These are phyloP conservation scores for Petrocephalus schoutedeni DNA, from an alignment of 2,797 vertebrate species.

Conservation along the genomic window DNA sequence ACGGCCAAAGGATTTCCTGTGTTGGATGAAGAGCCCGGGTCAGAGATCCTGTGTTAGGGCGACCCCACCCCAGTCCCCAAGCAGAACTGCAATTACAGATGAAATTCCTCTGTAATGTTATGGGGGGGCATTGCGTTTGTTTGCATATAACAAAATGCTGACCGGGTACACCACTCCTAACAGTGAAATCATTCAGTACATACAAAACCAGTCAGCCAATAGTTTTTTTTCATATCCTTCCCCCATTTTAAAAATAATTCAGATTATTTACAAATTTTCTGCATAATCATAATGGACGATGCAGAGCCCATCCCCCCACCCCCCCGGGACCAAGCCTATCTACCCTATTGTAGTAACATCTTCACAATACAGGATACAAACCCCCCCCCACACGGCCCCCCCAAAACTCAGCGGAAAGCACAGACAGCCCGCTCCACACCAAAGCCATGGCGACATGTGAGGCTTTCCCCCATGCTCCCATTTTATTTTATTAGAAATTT, in stretches of 20 bases:
- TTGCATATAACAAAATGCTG: background rate
- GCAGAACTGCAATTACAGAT: slow-evolving; percentile 3
- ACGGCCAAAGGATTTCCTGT: background rate
- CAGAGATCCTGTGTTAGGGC: background rate
- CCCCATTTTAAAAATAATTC: background rate
- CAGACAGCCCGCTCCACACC: background rate
- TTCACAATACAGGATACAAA: background rate
- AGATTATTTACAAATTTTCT: background rate
- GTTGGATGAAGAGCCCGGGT: background rate
- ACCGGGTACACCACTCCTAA: background rate
- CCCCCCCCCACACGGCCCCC: background rate
- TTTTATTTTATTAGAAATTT: background rate
- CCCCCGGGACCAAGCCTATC: background rate
- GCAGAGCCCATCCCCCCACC: background rate
- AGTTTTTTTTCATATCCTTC: background rate
- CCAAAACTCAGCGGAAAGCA: background rate
- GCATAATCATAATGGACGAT: background rate
- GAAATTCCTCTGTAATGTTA: background rate
- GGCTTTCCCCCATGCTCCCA: background rate
- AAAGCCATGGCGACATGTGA: background rate
- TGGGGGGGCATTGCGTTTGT: background rate
- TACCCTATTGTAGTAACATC: background rate
- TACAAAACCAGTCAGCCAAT: background rate
- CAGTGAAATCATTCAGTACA: background rate
- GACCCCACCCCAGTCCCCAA: background rate